Evolutionary conservation across 2,797 vertebrate genomes (phyloP).

Genomic region (Coendou prehensilis): DNA sequence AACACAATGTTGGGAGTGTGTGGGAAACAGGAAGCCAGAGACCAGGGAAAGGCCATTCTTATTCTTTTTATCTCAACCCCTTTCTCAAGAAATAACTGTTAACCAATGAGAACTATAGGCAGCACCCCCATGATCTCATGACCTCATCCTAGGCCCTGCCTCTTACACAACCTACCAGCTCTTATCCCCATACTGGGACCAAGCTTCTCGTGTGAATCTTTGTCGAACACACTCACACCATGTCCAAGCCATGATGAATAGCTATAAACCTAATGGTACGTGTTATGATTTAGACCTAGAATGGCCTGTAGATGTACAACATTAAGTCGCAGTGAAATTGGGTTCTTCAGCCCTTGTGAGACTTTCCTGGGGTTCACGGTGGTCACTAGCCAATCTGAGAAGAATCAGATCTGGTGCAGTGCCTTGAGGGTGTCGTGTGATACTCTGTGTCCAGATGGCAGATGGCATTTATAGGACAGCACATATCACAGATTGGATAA

Average conservation of each 20-base stretch:
- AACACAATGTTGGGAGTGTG: too few species aligned
- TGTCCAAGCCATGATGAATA: neutral
- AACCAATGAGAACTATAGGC: neutral
- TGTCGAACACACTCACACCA: neutral
- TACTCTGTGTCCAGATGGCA: slow-evolving; percentile 4
- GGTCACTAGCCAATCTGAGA: neutral
- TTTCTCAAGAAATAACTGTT: neutral
- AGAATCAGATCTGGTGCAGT: neutral
- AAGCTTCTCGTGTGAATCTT: too few species aligned
- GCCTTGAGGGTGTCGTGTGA: neutral
- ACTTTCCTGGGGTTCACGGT: neutral
- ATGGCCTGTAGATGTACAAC: neutral
- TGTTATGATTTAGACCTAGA: neutral
- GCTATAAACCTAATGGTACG: neutral
- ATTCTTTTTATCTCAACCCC: neutral
- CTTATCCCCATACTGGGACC: neutral
- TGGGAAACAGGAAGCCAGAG: neutral
- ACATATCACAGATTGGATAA: neutral
- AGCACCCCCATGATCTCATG: neutral
- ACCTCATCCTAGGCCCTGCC: too few species aligned
- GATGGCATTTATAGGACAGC: neutral
- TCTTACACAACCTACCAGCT: neutral
- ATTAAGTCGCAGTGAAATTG: neutral
- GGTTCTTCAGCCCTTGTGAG: neutral
- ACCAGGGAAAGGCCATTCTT: neutral